Base-by-base conservation (phyloP, 2,797 vertebrate genomes). In the Columba guinea region DNA sequence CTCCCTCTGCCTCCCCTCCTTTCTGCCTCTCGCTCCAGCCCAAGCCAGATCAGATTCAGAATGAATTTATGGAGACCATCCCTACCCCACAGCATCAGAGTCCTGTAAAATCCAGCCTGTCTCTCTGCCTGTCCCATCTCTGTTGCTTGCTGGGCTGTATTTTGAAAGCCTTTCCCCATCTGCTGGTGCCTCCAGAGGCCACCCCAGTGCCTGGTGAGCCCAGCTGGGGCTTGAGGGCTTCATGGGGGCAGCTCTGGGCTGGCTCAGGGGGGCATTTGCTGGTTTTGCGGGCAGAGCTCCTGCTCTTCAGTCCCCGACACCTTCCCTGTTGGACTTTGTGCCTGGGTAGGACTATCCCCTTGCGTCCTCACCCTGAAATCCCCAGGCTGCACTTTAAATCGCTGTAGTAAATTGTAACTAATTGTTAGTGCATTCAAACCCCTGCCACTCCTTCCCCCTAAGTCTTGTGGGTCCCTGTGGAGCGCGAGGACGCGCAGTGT, bases 371-470 rank as follows among this genome's bases (percentile, higher is more conserved):
- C 74, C 78, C 70, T 51, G 73, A 74, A 95, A 84, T 95, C 92
- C 95, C 75, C 68, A 71, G 96, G 95, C 95, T 93, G 94, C 58
- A 0, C 84, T 93, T 95, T 91, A 95, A 95, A 95, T 96, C 56
- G 7, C 84, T 64, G 81, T 55, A 87, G 78, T 95, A 92, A 95
- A 95, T 93, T 92, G 91, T 91, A 96, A 82, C 92, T 96, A 96
- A 96, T 96, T 96, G 92, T 90, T 68, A 73, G 90, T 19, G 63
- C 58, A 6, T 95, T 95, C 87, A 91, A 93, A 92, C 83, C 80
- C 80, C 84, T 89, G 94, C 95, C 95, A 92, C 96, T 96, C 96
- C 96, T 96, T 94, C 52, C 88, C 91, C 65, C 88, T 26, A 48
- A 94, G 90, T 86, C 37, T 52, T 94, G 35, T 59, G 88, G 67